Conservation (phyloP, 2,888 invertebrate genomes). For the Acrocyrtus sp. region DNA sequence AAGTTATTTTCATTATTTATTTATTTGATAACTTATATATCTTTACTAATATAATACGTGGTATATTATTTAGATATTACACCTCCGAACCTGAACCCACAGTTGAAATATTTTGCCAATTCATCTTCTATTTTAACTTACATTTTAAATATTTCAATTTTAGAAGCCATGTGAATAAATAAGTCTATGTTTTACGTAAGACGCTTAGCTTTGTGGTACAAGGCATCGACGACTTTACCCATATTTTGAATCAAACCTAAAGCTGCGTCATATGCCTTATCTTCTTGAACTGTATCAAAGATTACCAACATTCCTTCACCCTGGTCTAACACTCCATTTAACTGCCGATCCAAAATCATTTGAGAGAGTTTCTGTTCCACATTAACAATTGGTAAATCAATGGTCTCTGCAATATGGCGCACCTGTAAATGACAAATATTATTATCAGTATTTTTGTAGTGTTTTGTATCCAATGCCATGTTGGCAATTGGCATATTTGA, state of each 20-base stretch:
- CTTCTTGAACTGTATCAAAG: slow-evolving; percentile 93
- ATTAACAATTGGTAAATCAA: slow-evolving; percentile 87
- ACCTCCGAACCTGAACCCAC: too few relatives aligned
- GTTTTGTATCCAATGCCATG: too few relatives aligned
- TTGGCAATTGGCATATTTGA: too few relatives aligned
- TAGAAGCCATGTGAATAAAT: too few relatives aligned
- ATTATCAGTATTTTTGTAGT: too few relatives aligned
- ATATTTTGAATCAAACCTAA: slow-evolving; percentile 98
- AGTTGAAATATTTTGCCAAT: too few relatives aligned
- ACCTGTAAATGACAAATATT: slow-evolving; percentile 63
- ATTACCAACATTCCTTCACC: slow-evolving; percentile 98
- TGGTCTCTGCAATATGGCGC: slow-evolving; percentile 89
- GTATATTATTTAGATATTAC: too few relatives aligned
- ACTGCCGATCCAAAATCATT: slow-evolving; percentile 99
- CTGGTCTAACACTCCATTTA: slow-evolving; percentile 97
- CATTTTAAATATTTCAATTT: too few relatives aligned
- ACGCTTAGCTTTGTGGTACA: slow-evolving; percentile 99
- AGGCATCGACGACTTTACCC: slow-evolving; percentile 99
- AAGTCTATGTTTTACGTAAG: slow-evolving; percentile 90
- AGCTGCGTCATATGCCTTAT: slow-evolving; percentile 97
- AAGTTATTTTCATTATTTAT: too few relatives aligned
- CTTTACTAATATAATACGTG: too few relatives aligned
- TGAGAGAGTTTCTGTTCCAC: slow-evolving; percentile 99
- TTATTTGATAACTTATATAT: too few relatives aligned
- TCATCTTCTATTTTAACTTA: too few relatives aligned